Evolutionary conservation across 1,140 invertebrate species (phyloP), one percentile per base, ranked within the genome.

Genomic region (Drosophila ananassae): DNA sequence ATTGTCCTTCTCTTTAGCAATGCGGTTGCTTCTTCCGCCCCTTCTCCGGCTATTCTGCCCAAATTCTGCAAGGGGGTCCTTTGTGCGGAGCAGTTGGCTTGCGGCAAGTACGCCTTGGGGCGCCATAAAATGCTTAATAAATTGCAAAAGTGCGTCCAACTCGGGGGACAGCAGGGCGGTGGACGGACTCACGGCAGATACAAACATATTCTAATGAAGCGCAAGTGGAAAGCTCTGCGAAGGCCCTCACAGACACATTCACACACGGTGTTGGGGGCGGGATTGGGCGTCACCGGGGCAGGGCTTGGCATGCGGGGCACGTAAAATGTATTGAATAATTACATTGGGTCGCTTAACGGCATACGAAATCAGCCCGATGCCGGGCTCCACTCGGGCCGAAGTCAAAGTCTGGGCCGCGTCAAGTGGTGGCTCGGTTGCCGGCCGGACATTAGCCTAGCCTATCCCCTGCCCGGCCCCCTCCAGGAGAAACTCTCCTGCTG

Each of bases 251-350:
- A 73, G 44, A 73, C 34, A 12, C 44, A 22, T 1, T 12, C 10
- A 10, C 10, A 12, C 9, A 4, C 10, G 34, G 12, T 37, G 32
- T 9, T 34, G 52, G 55, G 17, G 41, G 17, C n/a, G 41, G 47
- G 28, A 13, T 48, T 25, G 64, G 82, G 82, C 71, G 82, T 82
- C 17, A 17, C 17, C 17, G 30, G 7, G 30, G 61, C 28, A 12
- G n/a, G 57, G 22, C 55, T 81, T 72, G 66, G 63, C 67, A 83
- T 89, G 64, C 83, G 50, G 50, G 64, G 76, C 83, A 89, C 83
- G 83, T 89, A 89, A 89, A 89, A 84, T 89, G 83, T 89, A 89
- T 89, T 89, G 83, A 89, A 89, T 89, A 89, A 89, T 89, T 89
- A 89, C 84, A 89, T 79, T 83, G 76, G 60, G 39, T 58, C 46